Evolutionary conservation across 2,113 vertebrate species (phyloP).

Genomic region (Prietella phreatophila): DNA sequence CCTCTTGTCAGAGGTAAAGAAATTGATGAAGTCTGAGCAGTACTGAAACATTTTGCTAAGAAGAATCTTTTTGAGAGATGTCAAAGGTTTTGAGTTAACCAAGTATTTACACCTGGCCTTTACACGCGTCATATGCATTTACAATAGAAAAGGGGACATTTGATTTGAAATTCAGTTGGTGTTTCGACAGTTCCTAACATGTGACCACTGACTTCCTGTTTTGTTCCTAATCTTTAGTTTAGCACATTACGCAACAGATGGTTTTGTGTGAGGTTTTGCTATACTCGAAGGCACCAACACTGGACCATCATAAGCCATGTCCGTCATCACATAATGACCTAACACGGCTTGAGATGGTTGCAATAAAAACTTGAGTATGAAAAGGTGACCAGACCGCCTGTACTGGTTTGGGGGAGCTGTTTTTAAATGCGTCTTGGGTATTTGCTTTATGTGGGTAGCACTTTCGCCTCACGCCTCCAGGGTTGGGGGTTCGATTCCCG

Average conservation of each 20-base stretch:
- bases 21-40: not conserved
- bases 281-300: not conserved
- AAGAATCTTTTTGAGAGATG: not conserved
- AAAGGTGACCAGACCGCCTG: not conserved
- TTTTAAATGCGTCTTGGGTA: not conserved
- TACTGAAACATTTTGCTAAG: not conserved
- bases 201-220: not conserved
- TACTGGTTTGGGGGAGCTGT: not conserved
- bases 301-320: not conserved
- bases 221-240: not conserved
- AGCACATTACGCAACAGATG: not conserved
- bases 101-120: not conserved
- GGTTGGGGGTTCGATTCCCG: too few species aligned
- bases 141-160: not conserved
- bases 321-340: not conserved
- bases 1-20: constrained; percentile 4
- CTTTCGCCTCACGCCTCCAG: too few species aligned
- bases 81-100: not conserved
- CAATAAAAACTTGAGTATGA: not conserved
- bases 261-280: not conserved
- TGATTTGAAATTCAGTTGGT: not conserved
- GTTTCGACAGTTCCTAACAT: not conserved
- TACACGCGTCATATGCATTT: not conserved
- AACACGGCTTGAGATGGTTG: not conserved
- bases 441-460: not conserved